Base-by-base conservation (phyloP, 2,888 invertebrate genomes). In the Dynastes tityus region DNA sequence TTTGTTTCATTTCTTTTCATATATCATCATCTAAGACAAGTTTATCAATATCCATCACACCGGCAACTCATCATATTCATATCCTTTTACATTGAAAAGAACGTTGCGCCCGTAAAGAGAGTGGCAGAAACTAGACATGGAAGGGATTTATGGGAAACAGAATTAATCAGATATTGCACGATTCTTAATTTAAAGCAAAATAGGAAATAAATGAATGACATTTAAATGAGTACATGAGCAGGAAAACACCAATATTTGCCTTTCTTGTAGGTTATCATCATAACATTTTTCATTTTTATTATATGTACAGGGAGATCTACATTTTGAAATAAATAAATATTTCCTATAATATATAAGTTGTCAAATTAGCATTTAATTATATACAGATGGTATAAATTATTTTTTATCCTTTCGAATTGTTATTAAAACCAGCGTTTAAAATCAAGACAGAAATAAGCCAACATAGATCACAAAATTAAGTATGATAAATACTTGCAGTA, bases 181-280 rank as follows among this genome's bases (percentile, higher is more conserved):
- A 58, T 58, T 58, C 55, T 16, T 58, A 58, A n/a, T 58, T 58
- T 58, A 22, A 22, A 63, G 22, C 29, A 64, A 64, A 64, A 64
- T 11, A 29, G 37, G 37, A 16, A 16, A 37, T 32, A 64, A 22
- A 64, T 64, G n/a, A 13, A 64, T 64, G 32, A 64, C 16, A 22
- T 58, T 58, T 58, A 63, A 63, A 63, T 63, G 32, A 29, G 37
- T 40, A 65, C n/a, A 65, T 45, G 65, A 65, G 16, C 29, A n/a
- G 45, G 45, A 65, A 45, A 65, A 45, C 63, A 65, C 40, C 16
- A 65, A 65, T n/a, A 16, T 16, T 22, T 65, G 32, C 37, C 40
- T 65, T 63, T 51, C 11, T n/a, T 51, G n/a, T 68, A 51, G 68
- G 68, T 68, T 68, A 68, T 68, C 51, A 65, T 65, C 65, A 29